phyloP scores from a whole-genome alignment of 30 jellyfish, hydroid and myxozoan genomes.

The Hydractinia symbiolongicarpus region DNA sequence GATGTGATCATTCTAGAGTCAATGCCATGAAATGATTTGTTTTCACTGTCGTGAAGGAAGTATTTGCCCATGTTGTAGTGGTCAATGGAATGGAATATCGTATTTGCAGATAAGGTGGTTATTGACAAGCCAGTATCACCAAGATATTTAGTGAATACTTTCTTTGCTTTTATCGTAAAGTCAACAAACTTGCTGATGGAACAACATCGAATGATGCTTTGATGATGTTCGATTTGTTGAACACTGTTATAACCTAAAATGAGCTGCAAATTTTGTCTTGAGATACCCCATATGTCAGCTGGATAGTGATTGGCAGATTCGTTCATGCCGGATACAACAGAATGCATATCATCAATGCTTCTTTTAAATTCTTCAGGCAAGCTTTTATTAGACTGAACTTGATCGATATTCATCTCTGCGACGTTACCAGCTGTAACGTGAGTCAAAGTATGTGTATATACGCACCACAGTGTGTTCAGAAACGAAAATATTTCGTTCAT shows the following conservation, averaged over 20 bases:
- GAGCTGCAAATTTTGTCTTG: conserved; percentile 9
- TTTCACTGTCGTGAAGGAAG: background rate
- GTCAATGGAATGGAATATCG: conserved; percentile 22
- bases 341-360: conserved; percentile 20
- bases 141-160: background rate
- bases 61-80: conserved; percentile 21
- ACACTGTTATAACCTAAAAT: conserved; percentile 14
- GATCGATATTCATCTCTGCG: conserved; percentile 3
- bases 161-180: conserved; percentile 15
- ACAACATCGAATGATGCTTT: conserved; percentile 6
- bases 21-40: conserved; percentile 9
- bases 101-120: conserved; percentile 21
- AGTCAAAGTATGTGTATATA: conserved; percentile 20
- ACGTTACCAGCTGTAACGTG: conserved; percentile 21
- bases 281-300: conserved; percentile 27
- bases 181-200: background rate
- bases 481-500: conserved; percentile 3
- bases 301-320: conserved; percentile 29
- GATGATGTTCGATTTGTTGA: conserved; percentile 16
- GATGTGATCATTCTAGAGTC: conserved; percentile 25
- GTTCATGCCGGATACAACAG: conserved; percentile 26
- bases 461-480: conserved; percentile 20
- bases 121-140: conserved; percentile 18
- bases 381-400: background rate
- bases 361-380: background rate